Conservation (phyloP, 2,888 invertebrate species). For the Eupithecia pulchellata region DNA sequence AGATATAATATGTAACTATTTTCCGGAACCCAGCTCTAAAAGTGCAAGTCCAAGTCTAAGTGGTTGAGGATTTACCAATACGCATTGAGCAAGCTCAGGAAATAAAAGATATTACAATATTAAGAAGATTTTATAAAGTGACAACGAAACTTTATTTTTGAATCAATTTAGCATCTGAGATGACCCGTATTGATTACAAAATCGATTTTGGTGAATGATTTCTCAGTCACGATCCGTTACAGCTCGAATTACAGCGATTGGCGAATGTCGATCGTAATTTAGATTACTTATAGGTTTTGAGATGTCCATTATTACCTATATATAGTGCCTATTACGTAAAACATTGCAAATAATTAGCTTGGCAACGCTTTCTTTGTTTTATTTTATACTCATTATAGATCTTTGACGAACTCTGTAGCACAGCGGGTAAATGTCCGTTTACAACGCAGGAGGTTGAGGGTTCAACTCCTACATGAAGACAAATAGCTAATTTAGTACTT, state of each 20-base stretch:
- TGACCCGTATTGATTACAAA: constrained; percentile 55
- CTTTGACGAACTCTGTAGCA: no score
- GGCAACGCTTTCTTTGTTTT: neutral
- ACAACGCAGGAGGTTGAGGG: no score
- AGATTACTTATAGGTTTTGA: neutral
- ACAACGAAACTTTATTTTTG: constrained; percentile 26
- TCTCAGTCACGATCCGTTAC: constrained; percentile 53
- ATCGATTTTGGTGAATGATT: constrained; percentile 51
- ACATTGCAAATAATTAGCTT: neutral
- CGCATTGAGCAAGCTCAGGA: constrained; percentile 1
- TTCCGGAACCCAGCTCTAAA: neutral
- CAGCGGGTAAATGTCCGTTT: no score
- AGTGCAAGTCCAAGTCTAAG: no score
- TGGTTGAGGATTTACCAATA: neutral
- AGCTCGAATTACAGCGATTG: constrained; percentile 37
- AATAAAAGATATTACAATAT: neutral
- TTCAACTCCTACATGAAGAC: no score
- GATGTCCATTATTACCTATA: neutral
- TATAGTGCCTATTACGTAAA: neutral
- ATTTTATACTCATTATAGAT: neutral
- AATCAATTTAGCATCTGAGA: constrained; percentile 40
- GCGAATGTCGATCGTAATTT: constrained; percentile 26
- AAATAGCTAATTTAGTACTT: no score
- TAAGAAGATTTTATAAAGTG: neutral
- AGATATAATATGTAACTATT: no score